A percentile compares a stretch with the other conserved stretches of the same genome.
Conservation (phyloP, 2,113 vertebrate species). For the Progne subis region DNA sequence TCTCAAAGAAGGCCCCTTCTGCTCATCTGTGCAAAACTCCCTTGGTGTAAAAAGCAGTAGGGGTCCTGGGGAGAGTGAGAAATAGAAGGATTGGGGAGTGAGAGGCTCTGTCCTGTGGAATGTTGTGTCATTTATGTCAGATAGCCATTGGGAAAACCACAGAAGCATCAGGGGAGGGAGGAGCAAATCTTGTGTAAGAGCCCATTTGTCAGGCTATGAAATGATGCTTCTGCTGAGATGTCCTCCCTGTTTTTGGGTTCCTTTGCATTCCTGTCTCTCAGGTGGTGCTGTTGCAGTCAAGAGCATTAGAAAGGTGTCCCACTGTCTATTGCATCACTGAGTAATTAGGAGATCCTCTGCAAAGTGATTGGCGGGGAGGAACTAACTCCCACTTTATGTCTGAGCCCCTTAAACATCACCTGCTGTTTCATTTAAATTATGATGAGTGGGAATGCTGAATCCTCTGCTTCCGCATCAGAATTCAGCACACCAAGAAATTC, state of each 20-base stretch:
- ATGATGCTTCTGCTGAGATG: background rate
- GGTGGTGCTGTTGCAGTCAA: background rate
- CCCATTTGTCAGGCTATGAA: background rate
- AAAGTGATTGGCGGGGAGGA: background rate
- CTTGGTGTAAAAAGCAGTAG: background rate
- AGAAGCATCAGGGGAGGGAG: background rate
- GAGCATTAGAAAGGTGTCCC: background rate
- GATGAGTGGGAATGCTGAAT: background rate
- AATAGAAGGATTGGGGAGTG: background rate
- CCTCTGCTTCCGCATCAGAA: background rate
- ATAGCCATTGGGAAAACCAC: background rate
- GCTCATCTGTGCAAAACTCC: background rate
- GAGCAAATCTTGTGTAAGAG: fast-evolving
- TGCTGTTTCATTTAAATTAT: background rate
- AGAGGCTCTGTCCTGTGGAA: background rate
- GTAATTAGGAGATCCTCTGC: background rate
- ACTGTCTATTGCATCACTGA: background rate
- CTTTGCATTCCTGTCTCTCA: background rate
- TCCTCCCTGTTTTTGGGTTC: background rate
- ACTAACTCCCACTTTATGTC: background rate
- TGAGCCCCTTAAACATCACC: background rate
- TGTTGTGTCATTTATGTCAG: background rate
- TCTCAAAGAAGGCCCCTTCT: background rate
- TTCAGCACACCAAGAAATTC: background rate
- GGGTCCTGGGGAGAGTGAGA: background rate